Conservation (phyloP, 2,113 vertebrate genomes). For the Aldabrachelys gigantea region DNA sequence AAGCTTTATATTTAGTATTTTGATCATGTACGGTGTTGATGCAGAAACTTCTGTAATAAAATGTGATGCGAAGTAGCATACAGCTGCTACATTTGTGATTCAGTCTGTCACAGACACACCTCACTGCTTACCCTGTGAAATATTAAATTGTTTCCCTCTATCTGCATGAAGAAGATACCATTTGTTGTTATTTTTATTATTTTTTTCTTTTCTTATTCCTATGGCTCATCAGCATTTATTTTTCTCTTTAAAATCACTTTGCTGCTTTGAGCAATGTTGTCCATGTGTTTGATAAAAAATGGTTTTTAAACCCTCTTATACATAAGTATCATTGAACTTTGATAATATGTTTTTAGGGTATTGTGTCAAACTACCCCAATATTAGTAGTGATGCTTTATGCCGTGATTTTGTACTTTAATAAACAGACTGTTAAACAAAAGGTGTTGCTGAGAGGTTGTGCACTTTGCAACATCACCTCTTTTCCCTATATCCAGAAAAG, state of each 20-base stretch:
- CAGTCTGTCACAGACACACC: neutral
- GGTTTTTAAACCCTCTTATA: neutral
- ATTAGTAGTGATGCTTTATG: neutral
- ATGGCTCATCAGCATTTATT: neutral
- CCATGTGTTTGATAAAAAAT: neutral
- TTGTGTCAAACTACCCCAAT: neutral
- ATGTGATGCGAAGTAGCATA: neutral
- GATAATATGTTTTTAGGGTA: neutral
- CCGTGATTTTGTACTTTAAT: neutral
- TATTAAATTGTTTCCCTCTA: conserved; percentile 28
- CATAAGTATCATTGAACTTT: neutral
- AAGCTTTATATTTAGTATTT: neutral
- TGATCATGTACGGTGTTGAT: neutral
- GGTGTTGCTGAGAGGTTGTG: fast-evolving
- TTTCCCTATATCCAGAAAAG: neutral
- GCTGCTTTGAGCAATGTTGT: neutral
- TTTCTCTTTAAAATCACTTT: neutral
- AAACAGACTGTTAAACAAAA: neutral
- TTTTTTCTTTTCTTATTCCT: conserved; percentile 18
- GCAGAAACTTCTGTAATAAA: neutral
- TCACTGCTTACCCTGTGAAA: conserved; percentile 27
- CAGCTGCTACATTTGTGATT: conserved; percentile 29
- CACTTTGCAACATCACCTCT: neutral
- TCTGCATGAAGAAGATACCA: neutral
- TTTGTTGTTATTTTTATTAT: neutral